Evolutionary conservation across 2,113 vertebrate species (phyloP).

Genomic region (Dasyprocta punctata): DNA sequence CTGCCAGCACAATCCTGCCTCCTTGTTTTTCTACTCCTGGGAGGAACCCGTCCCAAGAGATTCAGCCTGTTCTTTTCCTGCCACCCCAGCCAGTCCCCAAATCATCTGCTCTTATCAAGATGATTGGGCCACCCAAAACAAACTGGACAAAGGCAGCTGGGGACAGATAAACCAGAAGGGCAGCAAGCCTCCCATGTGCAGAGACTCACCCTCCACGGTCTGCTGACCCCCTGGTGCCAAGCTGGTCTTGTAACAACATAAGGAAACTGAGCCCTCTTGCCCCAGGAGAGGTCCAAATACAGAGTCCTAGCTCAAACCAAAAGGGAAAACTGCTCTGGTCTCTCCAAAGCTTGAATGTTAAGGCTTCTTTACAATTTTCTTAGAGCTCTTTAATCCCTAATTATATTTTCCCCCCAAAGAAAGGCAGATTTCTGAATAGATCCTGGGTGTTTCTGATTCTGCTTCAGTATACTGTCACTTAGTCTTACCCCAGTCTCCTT

Average conservation of each 20-base stretch:
- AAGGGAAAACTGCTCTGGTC: constrained; percentile 1
- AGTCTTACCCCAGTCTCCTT: neutral
- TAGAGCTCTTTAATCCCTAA: constrained; percentile 63
- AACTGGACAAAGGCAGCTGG: constrained; percentile 13
- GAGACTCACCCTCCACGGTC: neutral
- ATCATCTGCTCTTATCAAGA: constrained; percentile 47
- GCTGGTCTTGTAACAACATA: neutral
- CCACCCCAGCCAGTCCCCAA: constrained; percentile 34
- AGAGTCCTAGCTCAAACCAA: neutral
- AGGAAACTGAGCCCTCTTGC: constrained; percentile 8
- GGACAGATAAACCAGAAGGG: neutral
- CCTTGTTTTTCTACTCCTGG: constrained; percentile 57
- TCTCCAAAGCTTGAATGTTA: constrained; percentile 45
- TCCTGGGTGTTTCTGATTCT: neutral
- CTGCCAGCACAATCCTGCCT: constrained; percentile 67
- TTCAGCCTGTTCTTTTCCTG: constrained; percentile 69
- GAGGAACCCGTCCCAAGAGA: constrained; percentile 6
- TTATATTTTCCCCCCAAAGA: constrained; percentile 55
- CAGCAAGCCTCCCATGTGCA: neutral
- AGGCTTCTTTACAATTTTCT: constrained; percentile 65
- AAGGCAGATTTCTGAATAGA: neutral
- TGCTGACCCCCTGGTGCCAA: neutral
- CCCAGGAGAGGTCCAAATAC: neutral
- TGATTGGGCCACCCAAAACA: neutral
- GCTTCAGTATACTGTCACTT: neutral